Base-by-base conservation (phyloP, 2,888 invertebrate species). In the Andrena bucephala region DNA sequence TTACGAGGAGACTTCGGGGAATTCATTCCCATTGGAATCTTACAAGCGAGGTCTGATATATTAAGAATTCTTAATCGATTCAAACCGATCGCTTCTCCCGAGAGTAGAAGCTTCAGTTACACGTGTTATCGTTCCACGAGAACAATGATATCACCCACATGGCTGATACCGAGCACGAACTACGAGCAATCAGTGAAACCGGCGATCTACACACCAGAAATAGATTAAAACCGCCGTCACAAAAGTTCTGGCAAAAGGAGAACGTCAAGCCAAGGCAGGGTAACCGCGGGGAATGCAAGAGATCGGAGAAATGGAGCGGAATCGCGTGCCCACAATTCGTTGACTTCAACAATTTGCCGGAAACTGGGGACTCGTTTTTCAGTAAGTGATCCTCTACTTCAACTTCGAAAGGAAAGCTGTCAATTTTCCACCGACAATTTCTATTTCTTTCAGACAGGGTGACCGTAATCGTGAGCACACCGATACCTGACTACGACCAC, bases 321-420 rank as follows among this genome's bases (percentile, higher is more conserved):
- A 57, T 82, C 3, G 7, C 67, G 5, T 77, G 73, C 0, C 83
- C 77, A 1, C 77, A 83, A 20, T 83, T 83, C 8, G 59, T 83
- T 10, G 69, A 74, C 33, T 83, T 78, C 42, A 16, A 13, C 8
- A 20, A 70, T 59, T 5, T 42, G 4, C 62, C 67, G 0, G 20
- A 62, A 8, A 8, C 6, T 1, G 50, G 31, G 10, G 73, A 83
- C 24, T 69, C 65, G 2, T 83, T 67, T 33, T 83, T 83, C 29
- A 48, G 83, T 83, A 70, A 54, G 66, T 20, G 24, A 2, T 54
- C 57, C 13, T 5, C 24, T 10, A 10, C 16, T 66, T 4, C 4
- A 0, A n/a, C 7, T 42, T 33, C 3, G 4, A 27, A 10, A 20
- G 10, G 29, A 33, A 52, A 27, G 0, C 33, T 2, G n/a, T 0